phyloP scores from a whole-genome alignment of 2,113 vertebrate genomes.

The Strix aluco region DNA sequence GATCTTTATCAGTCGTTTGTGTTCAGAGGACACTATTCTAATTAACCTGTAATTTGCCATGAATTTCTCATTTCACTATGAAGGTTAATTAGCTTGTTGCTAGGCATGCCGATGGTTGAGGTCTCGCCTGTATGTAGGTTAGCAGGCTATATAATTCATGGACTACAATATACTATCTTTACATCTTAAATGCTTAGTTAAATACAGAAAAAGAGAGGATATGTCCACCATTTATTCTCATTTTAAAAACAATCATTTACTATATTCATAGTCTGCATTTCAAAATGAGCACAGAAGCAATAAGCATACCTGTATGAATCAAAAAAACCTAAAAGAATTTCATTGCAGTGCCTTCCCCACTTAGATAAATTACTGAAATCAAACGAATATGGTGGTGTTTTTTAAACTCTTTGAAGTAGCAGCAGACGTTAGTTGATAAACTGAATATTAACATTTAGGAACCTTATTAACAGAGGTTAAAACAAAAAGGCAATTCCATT shows the following conservation, averaged over 20 bases:
- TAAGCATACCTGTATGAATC: neutral
- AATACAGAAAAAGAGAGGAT: neutral
- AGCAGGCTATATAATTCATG: constrained; percentile 7
- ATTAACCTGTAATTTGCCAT: constrained; percentile 84
- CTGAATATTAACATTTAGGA: constrained; percentile 4
- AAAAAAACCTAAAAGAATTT: neutral
- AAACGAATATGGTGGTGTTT: neutral
- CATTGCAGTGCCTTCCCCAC: neutral
- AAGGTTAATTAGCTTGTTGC: constrained; percentile 82
- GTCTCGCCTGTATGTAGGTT: constrained; percentile 71
- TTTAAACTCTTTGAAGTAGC: neutral
- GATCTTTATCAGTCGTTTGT: constrained; percentile 60
- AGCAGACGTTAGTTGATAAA: neutral
- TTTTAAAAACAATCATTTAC: neutral
- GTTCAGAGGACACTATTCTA: constrained; percentile 75
- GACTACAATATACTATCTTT: neutral
- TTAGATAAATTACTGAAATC: neutral
- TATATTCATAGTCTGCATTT: neutral
- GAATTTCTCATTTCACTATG: constrained; percentile 69
- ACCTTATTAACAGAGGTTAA: constrained; percentile 34
- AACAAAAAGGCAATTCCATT: neutral
- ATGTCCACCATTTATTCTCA: neutral
- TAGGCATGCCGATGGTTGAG: constrained; percentile 42
- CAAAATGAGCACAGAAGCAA: neutral
- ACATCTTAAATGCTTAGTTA: constrained; percentile 10